Base-by-base conservation (phyloP, 2,113 vertebrate genomes). In the Ochotona princeps region DNA sequence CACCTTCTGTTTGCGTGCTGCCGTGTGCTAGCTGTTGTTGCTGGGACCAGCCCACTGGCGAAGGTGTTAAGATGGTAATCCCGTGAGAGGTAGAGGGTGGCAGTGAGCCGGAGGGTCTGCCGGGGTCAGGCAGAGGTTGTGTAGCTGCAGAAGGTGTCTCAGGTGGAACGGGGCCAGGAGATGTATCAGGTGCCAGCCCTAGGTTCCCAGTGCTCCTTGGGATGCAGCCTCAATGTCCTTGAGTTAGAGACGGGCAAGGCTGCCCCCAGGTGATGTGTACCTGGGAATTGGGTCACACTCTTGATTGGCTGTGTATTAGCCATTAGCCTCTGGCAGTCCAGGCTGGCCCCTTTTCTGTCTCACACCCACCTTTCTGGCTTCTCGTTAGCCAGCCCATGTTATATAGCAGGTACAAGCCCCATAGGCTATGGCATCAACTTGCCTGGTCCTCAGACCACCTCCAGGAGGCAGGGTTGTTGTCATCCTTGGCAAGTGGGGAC, bases 341-440 rank as follows among this genome's bases (percentile, higher is more conserved):
- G n/a, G 30, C 57, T 21, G 72, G 73, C 57, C 26, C 5, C 60
- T 28, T 38, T 38, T 72, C 20, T 8, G 18, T 47, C 47, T 23
- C 0, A 15, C 61, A 8, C 20, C n/a, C 2, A 0, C 38, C 61
- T 76, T 73, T 35, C 38, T 73, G 8, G 63, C 63, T 85, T 49
- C 32, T 66, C 15, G 60, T 28, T 25, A 60, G 14, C 10, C n/a
- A 76, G 14, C 13, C 2, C 67, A 61, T 32, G 0, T 6, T 0
- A 1, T 0, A 0, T 2, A 1, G 28, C 78, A 44, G 51, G 47
- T 30, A 0, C 32, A 3, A 3, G 87, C 51, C 9, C 5, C 11
- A 0, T 51, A 66, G 15, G 38, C 17, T 8, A 54, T 2, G 0
- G 28, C 32, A 1, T 47, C 3, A 0, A 32, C 54, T 85, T 7